Evolutionary conservation across 1,140 invertebrate genomes (phyloP).

Genomic region (Zaprionus gabonicus): DNA sequence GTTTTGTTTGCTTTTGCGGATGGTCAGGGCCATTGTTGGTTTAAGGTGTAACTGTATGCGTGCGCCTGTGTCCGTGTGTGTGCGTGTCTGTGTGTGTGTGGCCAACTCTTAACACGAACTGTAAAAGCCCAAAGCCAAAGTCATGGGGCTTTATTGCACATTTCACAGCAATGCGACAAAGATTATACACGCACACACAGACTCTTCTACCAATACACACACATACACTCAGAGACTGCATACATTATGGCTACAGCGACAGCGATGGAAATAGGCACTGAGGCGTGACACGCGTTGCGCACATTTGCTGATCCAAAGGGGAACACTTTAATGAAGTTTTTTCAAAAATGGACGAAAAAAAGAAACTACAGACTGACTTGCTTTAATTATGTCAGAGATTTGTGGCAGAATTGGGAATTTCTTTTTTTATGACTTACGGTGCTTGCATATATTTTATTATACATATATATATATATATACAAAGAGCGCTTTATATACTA

Average conservation of each 20-base stretch:
- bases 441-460: too few species aligned
- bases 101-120: conserved; percentile 63
- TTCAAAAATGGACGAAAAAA: background rate
- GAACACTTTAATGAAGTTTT: background rate
- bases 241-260: background rate
- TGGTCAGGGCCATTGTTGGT: conserved; percentile 30
- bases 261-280: conserved; percentile 14
- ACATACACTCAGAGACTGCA: background rate
- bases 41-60: conserved; percentile 18
- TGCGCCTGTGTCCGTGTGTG: conserved; percentile 26
- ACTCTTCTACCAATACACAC: background rate
- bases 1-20: conserved; percentile 29
- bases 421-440: too few species aligned
- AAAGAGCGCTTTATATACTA: too few species aligned
- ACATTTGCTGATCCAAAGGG: background rate
- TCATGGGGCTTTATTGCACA: conserved; percentile 78
- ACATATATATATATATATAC: too few species aligned
- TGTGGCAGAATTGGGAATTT: too few species aligned
- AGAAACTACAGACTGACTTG: background rate
- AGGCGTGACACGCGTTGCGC: conserved; percentile 15
- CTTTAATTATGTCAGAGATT: background rate
- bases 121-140: conserved; percentile 68
- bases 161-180: conserved; percentile 79
- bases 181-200: conserved; percentile 46
- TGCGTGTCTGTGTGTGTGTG: conserved; percentile 41